Conservation (phyloP, 2,888 invertebrate species). For the Dyspetes luteomarginatus region DNA sequence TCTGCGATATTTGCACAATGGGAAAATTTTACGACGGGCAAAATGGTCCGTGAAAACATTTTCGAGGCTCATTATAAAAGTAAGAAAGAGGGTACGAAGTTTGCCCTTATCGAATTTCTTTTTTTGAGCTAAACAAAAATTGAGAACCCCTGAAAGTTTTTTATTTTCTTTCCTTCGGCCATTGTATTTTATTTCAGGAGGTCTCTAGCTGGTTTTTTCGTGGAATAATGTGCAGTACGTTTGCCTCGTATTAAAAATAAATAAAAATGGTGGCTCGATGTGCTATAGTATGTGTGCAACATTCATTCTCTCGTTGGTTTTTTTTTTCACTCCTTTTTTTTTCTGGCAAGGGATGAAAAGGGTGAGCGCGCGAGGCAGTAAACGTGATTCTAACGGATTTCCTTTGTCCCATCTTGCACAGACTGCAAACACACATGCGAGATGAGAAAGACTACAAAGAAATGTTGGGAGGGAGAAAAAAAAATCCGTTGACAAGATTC, state of each 20-base stretch:
- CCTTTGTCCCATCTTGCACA: constrained; percentile 54
- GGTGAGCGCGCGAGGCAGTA: constrained; percentile 31
- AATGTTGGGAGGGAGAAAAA: background rate
- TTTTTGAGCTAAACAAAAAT: background rate
- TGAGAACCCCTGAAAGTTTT: constrained; percentile 45
- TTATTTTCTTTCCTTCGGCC: background rate
- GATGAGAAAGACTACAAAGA: constrained; percentile 17
- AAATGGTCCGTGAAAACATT: background rate
- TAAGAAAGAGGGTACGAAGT: background rate
- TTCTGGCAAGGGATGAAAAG: constrained; percentile 43
- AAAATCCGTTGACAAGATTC: constrained; percentile 9
- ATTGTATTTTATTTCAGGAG: constrained; percentile 18
- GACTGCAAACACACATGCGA: constrained; percentile 39
- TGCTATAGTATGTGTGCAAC: constrained; percentile 39
- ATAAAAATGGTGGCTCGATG: constrained; percentile 17
- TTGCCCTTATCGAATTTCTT: background rate
- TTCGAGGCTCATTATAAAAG: background rate
- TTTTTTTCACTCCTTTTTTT: constrained; percentile 39
- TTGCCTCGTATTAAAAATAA: constrained; percentile 45
- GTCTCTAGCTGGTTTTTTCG: constrained; percentile 15
- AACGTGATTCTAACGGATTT: constrained; percentile 65
- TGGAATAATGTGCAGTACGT: constrained; percentile 55
- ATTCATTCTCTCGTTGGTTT: constrained; percentile 49
- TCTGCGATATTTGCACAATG: background rate
- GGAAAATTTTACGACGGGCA: background rate